Evolutionary conservation across 1,140 invertebrate species (phyloP).

Genomic region (Drosophila dunni): DNA sequence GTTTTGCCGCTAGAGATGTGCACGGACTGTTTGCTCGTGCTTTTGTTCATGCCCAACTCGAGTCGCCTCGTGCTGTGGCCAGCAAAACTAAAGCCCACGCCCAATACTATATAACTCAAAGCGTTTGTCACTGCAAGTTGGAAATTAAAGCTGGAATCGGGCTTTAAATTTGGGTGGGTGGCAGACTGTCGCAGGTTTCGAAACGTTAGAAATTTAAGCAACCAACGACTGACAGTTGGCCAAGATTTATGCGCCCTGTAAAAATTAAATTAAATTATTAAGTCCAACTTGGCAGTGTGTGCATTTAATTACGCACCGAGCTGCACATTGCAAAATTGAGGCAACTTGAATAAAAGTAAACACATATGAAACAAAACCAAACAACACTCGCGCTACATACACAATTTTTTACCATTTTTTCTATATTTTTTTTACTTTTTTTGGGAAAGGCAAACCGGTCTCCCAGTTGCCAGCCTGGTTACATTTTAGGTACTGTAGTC

Average conservation of each 20-base stretch:
- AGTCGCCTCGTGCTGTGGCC: too few species aligned
- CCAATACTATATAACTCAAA: not conserved
- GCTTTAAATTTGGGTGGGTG: conserved; percentile 33
- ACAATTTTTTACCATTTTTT: conserved; percentile 3
- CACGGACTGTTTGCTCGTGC: too few species aligned
- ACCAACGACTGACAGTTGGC: conserved; percentile 55
- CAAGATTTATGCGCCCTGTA: conserved; percentile 72
- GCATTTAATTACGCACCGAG: conserved; percentile 79
- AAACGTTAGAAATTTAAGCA: conserved; percentile 67
- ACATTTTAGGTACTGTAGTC: conserved; percentile 61
- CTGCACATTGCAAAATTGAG: conserved; percentile 64
- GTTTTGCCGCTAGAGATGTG: not conserved
- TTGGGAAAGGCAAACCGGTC: conserved; percentile 80
- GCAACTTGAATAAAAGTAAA: conserved; percentile 20
- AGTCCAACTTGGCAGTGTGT: conserved; percentile 46
- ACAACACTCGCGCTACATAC: conserved; percentile 26
- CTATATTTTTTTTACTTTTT: conserved; percentile 31
- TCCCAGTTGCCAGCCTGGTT: conserved; percentile 56
- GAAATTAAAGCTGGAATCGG: not conserved
- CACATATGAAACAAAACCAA: conserved; percentile 16
- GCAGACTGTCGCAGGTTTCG: conserved; percentile 52
- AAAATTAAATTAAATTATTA: conserved; percentile 66
- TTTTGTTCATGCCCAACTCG: too few species aligned
- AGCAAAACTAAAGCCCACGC: not conserved
- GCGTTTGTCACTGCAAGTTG: conserved; percentile 36